Evolutionary conservation across 2,113 vertebrate genomes (phyloP).

Genomic region (Pteronura brasiliensis): DNA sequence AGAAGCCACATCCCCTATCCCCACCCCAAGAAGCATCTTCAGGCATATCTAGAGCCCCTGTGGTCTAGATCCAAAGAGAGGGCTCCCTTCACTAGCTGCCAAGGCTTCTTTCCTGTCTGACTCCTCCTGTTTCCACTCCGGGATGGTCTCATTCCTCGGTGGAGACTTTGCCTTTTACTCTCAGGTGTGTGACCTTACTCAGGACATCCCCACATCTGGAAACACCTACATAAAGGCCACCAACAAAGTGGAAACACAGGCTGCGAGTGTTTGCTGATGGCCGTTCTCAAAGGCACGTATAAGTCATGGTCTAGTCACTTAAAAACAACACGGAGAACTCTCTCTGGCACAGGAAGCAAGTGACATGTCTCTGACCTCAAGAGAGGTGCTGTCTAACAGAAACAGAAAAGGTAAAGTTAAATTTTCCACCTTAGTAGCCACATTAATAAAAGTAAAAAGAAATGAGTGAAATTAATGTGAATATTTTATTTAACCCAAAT

Average conservation of each 20-base stretch:
- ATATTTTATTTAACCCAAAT: not conserved
- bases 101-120: not conserved
- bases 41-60: not conserved
- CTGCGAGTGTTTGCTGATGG: rapidly evolving
- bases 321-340: not conserved
- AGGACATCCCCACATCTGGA: not conserved
- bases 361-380: not conserved
- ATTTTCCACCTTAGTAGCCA: not conserved
- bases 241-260: not conserved
- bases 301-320: not conserved
- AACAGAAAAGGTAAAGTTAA: not conserved
- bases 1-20: not conserved
- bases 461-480: not conserved
- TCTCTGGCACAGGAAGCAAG: not conserved
- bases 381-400: not conserved
- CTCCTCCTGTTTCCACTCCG: not conserved
- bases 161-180: not conserved
- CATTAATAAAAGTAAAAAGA: not conserved
- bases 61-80: not conserved
- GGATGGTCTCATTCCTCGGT: not conserved
- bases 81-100: not conserved
- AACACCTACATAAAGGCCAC: not conserved
- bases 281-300: not conserved
- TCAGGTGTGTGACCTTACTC: not conserved
- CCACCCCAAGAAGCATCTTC: not conserved